Evolutionary conservation across 2,888 invertebrate species (phyloP), one percentile per base, ranked within the genome.

Genomic region (Halocaridina rubra): DNA sequence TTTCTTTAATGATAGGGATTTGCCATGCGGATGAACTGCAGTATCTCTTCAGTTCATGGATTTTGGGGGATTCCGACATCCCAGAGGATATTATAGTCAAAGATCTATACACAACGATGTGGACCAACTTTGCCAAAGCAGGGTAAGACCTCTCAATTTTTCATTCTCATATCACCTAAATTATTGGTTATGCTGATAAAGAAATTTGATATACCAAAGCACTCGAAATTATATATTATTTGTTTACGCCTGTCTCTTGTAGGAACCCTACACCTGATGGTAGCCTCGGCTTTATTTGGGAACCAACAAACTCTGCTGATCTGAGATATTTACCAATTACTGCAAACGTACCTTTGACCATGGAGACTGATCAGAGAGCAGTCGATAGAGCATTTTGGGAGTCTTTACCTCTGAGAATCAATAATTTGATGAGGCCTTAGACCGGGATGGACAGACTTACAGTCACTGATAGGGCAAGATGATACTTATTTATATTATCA

Each of bases 181-280:
- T n/a, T n/a, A n/a, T n/a, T n/a, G n/a, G n/a, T n/a, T n/a, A n/a
- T n/a, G n/a, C n/a, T n/a, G n/a, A n/a, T n/a, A n/a, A n/a, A n/a
- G n/a, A n/a, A n/a, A n/a, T n/a, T n/a, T n/a, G n/a, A n/a, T n/a
- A n/a, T n/a, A n/a, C n/a, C n/a, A n/a, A n/a, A n/a, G n/a, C n/a
- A n/a, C n/a, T n/a, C n/a, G n/a, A n/a, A n/a, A n/a, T n/a, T n/a
- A n/a, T n/a, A n/a, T n/a, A n/a, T n/a, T n/a, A n/a, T n/a, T n/a
- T n/a, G n/a, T n/a, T n/a, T n/a, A n/a, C n/a, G n/a, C n/a, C n/a
- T n/a, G n/a, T n/a, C n/a, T n/a, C n/a, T n/a, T n/a, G n/a, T n/a
- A 82, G 82, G 57, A 77, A 82, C 71, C 82, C 82, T 3, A 82
- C 82, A 16, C 82, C 82, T 5, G 77, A 76, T 7, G 76, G 29